Evolutionary conservation across 2,113 vertebrate genomes (phyloP).

Genomic region (Caretta caretta): DNA sequence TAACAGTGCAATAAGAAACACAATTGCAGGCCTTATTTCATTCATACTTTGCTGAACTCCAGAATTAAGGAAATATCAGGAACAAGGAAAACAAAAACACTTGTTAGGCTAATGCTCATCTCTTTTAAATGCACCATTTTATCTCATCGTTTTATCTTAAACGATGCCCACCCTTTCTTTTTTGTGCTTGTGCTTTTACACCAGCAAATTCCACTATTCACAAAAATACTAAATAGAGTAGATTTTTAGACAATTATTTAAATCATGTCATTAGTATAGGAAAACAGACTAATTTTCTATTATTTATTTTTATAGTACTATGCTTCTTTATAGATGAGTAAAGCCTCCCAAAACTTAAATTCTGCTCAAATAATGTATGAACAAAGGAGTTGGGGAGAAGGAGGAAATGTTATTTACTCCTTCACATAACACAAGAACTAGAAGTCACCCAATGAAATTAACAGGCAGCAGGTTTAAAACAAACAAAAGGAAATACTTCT

Average conservation of each 20-base stretch:
- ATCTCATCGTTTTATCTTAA: not conserved
- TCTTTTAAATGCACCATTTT: conserved; percentile 24
- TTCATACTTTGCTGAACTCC: not conserved
- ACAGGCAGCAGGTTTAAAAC: not conserved
- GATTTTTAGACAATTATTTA: not conserved
- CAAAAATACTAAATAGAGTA: not conserved
- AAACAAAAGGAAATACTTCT: not conserved
- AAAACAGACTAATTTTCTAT: not conserved
- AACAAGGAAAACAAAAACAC: not conserved
- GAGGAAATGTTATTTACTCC: not conserved
- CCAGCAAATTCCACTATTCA: not conserved
- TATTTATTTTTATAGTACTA: not conserved
- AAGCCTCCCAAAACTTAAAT: not conserved
- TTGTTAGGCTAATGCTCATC: not conserved
- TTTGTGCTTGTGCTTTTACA: not conserved
- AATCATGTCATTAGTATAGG: not conserved
- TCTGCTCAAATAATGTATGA: not conserved
- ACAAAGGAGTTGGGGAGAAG: not conserved
- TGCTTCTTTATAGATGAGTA: not conserved
- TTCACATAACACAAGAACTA: not conserved
- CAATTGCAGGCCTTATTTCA: not conserved
- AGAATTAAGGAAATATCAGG: not conserved
- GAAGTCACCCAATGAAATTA: not conserved
- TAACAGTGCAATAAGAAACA: not conserved
- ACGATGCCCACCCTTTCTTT: not conserved